phyloP scores from a whole-genome alignment of 1,140 invertebrate genomes.

The Mercenaria mercenaria region DNA sequence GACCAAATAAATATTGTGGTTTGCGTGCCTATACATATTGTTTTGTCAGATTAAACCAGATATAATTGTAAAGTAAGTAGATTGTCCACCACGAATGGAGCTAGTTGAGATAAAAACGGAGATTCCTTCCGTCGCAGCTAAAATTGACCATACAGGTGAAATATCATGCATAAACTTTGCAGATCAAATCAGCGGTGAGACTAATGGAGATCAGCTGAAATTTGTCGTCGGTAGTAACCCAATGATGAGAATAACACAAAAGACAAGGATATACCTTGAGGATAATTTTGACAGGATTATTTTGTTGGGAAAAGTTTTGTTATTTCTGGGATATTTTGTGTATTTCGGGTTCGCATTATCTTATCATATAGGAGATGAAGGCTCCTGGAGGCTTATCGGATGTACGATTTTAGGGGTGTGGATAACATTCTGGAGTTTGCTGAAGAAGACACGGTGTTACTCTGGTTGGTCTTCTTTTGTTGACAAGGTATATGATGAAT shows the following conservation, averaged over 20 bases:
- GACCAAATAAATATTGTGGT: no score
- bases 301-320: slow-evolving; percentile 1
- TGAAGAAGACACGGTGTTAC: slow-evolving; percentile 8
- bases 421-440: neutral
- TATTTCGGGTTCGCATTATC: slow-evolving; percentile 39
- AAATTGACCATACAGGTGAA: neutral
- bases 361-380: slow-evolving; percentile 46
- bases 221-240: no score
- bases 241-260: neutral
- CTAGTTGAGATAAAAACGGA: neutral
- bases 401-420: neutral
- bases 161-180: no score
- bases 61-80: no score
- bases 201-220: no score
- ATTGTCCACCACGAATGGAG: neutral
- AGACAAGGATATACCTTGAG: slow-evolving; percentile 30
- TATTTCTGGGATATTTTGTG: slow-evolving; percentile 26
- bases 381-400: slow-evolving; percentile 11
- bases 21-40: no score
- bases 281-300: slow-evolving; percentile 24
- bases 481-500: neutral
- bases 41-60: no score
- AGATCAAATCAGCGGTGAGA: no score
- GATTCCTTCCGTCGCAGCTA: neutral
- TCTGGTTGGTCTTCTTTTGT: neutral